A percentile compares a stretch with the other conserved stretches of the same genome.
Evolutionary conservation across 2,888 invertebrate species (phyloP).

Genomic region (Sphecodes monilicornis): DNA sequence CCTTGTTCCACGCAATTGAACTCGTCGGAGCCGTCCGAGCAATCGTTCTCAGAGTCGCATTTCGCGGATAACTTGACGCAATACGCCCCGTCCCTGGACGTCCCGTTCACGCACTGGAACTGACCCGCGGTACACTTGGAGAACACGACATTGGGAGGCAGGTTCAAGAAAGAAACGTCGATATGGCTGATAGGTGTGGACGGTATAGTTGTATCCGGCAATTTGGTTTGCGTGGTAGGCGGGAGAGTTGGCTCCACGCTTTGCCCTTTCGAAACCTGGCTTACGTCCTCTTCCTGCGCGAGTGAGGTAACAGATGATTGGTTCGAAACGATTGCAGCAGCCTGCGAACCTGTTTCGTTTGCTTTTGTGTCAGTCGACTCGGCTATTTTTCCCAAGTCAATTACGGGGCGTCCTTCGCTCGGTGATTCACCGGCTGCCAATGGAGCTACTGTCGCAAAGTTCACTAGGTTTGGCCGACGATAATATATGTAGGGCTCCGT

Average conservation of each 20-base stretch:
- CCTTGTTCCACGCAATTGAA: constrained; percentile 85
- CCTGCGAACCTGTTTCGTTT: constrained; percentile 33
- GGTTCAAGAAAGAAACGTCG: constrained; percentile 32
- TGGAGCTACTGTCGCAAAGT: constrained; percentile 14
- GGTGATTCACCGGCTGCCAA: constrained; percentile 16
- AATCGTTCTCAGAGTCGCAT: constrained; percentile 87
- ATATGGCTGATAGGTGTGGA: constrained; percentile 51
- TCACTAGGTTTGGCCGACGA: constrained; percentile 24
- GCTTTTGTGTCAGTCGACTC: constrained; percentile 2
- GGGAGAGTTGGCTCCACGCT: constrained; percentile 13
- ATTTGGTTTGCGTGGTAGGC: constrained; percentile 37
- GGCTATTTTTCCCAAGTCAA: constrained; percentile 8
- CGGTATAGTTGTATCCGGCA: constrained; percentile 18
- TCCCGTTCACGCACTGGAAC: constrained; percentile 87
- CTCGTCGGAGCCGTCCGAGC: constrained; percentile 88
- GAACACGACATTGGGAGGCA: constrained; percentile 75
- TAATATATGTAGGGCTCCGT: constrained; percentile 62
- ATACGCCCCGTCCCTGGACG: constrained; percentile 86
- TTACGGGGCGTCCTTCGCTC: constrained; percentile 19
- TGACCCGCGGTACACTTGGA: constrained; percentile 86
- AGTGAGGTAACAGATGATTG: constrained; percentile 30
- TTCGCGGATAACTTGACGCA: constrained; percentile 85
- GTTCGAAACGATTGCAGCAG: constrained; percentile 20
- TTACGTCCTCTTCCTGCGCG: constrained; percentile 32
- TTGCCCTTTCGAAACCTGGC: constrained; percentile 38